Evolutionary conservation across 2,797 vertebrate genomes (phyloP).

Genomic region (Aphelocoma californica): DNA sequence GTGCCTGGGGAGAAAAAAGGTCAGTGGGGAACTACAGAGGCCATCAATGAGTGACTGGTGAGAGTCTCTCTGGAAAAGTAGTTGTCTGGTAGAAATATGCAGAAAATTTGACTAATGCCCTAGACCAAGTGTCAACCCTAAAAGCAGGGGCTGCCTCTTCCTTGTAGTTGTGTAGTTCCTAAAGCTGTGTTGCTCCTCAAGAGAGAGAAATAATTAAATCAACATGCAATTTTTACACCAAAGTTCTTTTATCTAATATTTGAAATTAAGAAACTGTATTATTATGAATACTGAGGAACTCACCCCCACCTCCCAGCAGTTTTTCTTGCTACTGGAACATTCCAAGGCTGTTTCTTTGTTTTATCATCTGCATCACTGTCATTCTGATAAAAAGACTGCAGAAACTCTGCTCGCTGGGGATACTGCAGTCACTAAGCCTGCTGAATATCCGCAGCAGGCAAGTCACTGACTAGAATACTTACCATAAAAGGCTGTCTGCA

Average conservation of each 20-base stretch:
- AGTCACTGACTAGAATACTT: constrained; percentile 25
- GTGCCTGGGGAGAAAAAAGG: background rate
- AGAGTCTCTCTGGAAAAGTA: background rate
- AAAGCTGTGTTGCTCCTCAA: background rate
- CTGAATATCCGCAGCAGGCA: constrained; percentile 41
- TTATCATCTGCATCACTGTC: constrained; percentile 36
- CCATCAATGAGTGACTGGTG: background rate
- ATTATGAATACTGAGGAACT: background rate
- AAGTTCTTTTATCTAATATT: background rate
- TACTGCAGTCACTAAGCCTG: constrained; percentile 39
- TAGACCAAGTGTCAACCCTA: background rate
- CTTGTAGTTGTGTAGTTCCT: background rate
- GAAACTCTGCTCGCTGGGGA: constrained; percentile 28
- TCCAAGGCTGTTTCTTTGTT: constrained; percentile 30
- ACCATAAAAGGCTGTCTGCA: constrained; percentile 45
- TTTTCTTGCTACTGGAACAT: background rate
- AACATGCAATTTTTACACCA: background rate
- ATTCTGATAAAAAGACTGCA: constrained; percentile 47
- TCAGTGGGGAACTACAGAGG: background rate
- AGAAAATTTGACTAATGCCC: background rate
- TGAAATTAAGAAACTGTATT: background rate
- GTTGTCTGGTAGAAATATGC: background rate
- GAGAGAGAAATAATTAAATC: background rate
- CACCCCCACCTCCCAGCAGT: background rate
- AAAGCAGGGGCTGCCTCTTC: background rate